A percentile compares a stretch with the other conserved stretches of the same genome.
Evolutionary conservation across 64 coral and sea anemone genomes (phyloP).

Genomic region (Platygyra sinensis): DNA sequence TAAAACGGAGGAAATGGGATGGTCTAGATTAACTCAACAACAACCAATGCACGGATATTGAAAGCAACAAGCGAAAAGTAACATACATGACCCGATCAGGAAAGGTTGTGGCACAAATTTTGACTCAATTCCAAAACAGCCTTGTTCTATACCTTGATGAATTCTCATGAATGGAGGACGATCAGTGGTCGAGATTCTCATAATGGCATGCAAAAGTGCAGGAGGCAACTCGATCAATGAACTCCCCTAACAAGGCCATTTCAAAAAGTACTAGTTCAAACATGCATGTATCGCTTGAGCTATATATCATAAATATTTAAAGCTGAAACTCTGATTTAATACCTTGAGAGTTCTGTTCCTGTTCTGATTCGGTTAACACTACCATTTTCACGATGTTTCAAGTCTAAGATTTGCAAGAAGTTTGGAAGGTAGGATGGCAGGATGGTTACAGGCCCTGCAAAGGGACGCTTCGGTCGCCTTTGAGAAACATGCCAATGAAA

Average conservation of each 20-base stretch:
- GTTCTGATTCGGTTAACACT: conserved; percentile 45
- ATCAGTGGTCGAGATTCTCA: not conserved
- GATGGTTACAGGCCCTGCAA: not conserved
- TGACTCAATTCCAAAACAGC: not conserved
- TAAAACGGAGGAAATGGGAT: not conserved
- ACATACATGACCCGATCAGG: not conserved
- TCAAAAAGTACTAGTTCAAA: not conserved
- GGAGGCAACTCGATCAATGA: not conserved
- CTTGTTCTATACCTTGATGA: not conserved
- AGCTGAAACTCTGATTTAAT: conserved; percentile 49
- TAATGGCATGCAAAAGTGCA: not conserved
- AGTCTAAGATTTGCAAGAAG: not conserved
- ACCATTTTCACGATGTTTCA: conserved; percentile 1
- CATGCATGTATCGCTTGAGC: not conserved
- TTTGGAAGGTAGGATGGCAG: not conserved
- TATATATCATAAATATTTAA: conserved; percentile 34
- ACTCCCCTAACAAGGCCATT: not conserved
- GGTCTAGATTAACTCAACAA: not conserved
- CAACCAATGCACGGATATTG: not conserved
- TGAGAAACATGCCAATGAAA: conserved; percentile 42
- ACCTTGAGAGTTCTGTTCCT: conserved; percentile 78
- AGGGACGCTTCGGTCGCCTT: not conserved
- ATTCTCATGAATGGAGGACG: not conserved
- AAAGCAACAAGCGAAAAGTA: not conserved
- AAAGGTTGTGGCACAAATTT: not conserved